Evolutionary conservation across 1,140 invertebrate genomes (phyloP).

Genomic region (Anoplophora glabripennis): DNA sequence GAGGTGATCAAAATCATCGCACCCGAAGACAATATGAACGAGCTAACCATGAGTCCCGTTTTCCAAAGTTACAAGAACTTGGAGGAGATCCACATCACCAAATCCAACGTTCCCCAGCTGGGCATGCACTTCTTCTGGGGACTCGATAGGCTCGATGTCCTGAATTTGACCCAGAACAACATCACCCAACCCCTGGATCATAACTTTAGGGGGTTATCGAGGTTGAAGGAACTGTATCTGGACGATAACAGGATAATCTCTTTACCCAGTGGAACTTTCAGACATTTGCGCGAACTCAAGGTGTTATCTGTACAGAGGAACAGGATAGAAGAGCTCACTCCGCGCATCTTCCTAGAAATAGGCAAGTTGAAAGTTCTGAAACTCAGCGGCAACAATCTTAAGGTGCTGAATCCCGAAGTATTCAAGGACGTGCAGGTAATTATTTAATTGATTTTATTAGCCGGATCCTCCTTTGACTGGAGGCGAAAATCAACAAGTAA

Average conservation of each 20-base stretch:
- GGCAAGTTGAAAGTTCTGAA: conserved; percentile 67
- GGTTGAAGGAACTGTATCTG: conserved; percentile 77
- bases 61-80: conserved; percentile 66
- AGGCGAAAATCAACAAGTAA: no score
- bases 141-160: conserved; percentile 61
- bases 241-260: conserved; percentile 75
- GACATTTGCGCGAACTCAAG: conserved; percentile 63
- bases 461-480: no score
- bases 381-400: conserved; percentile 70
- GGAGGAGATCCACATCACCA: conserved; percentile 71
- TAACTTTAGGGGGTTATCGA: conserved; percentile 76
- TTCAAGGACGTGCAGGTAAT: conserved; percentile 70
- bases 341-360: conserved; percentile 65
- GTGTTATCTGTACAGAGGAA: conserved; percentile 70
- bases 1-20: conserved; percentile 69
- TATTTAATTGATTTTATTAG: conserved; percentile 6
- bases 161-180: conserved; percentile 76
- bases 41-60: conserved; percentile 70
- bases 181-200: conserved; percentile 73
- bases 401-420: conserved; percentile 69
- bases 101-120: conserved; percentile 74
- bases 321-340: conserved; percentile 64
- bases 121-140: conserved; percentile 77
- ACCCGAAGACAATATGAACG: conserved; percentile 61
- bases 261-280: conserved; percentile 73